Evolutionary conservation across 1,140 invertebrate species (phyloP).

Genomic region (Scaptomyza graminum): DNA sequence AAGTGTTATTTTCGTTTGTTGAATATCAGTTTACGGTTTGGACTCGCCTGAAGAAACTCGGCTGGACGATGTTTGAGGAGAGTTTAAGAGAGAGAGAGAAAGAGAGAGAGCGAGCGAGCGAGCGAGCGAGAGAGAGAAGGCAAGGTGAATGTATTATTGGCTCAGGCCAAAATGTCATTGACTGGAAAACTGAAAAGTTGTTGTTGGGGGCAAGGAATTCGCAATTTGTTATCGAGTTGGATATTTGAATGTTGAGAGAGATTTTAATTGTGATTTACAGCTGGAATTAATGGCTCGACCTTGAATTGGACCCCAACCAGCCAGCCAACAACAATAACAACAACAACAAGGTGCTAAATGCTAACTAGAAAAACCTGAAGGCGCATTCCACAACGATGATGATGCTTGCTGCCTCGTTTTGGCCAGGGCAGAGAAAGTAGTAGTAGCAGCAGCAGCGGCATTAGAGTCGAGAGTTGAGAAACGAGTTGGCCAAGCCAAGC

Average conservation of each 20-base stretch:
- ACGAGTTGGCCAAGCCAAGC: slow-evolving; percentile 59
- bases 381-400: slow-evolving; percentile 10
- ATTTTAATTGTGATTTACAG: slow-evolving; percentile 48
- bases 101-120: not conserved
- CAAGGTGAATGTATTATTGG: slow-evolving; percentile 43
- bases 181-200: slow-evolving; percentile 14
- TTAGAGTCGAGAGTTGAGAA: slow-evolving; percentile 22
- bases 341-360: slow-evolving; percentile 49
- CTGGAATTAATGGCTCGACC: slow-evolving; percentile 45
- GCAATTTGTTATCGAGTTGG: slow-evolving; percentile 4
- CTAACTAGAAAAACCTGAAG: slow-evolving; percentile 53
- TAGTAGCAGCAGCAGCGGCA: not conserved
- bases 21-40: slow-evolving; percentile 33
- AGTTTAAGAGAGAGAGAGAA: not conserved
- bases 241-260: not conserved
- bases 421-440: slow-evolving; percentile 69
- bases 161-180: slow-evolving; percentile 60
- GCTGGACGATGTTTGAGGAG: not conserved
- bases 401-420: slow-evolving; percentile 6
- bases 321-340: too few species aligned
- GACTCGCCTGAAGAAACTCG: slow-evolving; percentile 56
- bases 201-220: not conserved
- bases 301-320: slow-evolving; percentile 65
- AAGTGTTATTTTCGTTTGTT: slow-evolving; percentile 4
- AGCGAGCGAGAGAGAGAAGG: not conserved